Evolutionary conservation across 2,113 vertebrate species (phyloP), one percentile per base, ranked within the genome.

Genomic region (Tonatia bakeri): DNA sequence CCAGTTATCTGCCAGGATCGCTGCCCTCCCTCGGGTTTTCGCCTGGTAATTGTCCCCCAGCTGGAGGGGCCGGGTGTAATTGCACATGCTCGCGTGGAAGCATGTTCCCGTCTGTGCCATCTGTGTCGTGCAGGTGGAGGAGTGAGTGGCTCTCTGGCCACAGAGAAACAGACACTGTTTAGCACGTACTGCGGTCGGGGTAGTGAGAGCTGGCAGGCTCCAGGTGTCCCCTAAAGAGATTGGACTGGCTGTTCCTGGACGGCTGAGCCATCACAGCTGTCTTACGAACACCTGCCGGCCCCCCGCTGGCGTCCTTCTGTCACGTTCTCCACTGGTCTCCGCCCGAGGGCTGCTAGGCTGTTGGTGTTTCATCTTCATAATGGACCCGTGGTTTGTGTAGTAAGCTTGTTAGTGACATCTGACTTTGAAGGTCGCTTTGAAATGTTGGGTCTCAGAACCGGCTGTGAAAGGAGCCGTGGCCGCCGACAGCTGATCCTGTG

Each of bases 71-170:
- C 0, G 33, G 52, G 67, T 5, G 1, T 97, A 97, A 97, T 95
- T 91, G 81, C 52, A 15, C 52, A 0, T 33, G 14, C 80, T 84
- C 15, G 14, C 90, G 92, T 50, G 87, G 87, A 94, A 87, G 94
- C 97, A 97, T 36, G 95, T 75, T 80, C 80, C 65, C 80, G 33
- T 89, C 95, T 82, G 83, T 15, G 31, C 86, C 64, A 15, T 90
- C 96, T 67, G 47, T 26, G 82, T 64, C 5, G 9, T 12, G 64
- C 87, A 59, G 87, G 95, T 76, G 94, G 88, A 33, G 45, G 93
- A 82, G 59, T 0, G 31, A 47, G 84, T n/a, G 10, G 76, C 61
- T 76, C 28, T 31, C 7, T 6, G 47, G 81, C 56, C 45, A 2
- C 13, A 56, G 85, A 81, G 94, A 87, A 43, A 72, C 75, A 92